Evolutionary conservation across 2,113 vertebrate species (phyloP), one percentile per base, ranked within the genome.

Genomic region (Macrotis lagotis): DNA sequence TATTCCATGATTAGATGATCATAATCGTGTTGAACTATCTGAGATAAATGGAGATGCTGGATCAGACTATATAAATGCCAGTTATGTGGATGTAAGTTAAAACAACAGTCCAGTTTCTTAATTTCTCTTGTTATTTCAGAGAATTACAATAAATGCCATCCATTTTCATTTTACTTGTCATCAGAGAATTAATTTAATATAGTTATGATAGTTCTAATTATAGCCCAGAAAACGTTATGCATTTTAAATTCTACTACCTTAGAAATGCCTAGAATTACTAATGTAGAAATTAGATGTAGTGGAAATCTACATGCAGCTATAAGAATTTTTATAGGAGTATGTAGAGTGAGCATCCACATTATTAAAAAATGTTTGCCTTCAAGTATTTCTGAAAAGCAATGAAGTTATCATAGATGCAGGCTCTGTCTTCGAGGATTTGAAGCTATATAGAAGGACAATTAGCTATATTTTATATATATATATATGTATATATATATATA

Each of bases 1-100:
- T 24, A 22, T 44, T 44, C 19, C n/a, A 44, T 94, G 83, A 95
- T 96, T 97, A 99, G 99, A 99, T 97, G 99, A 99, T 94, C 98
- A 99, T 44, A 99, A 99, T 95, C 99, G 99, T n/a, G 99, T 99
- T 49, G 98, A 98, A 66, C 98, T 99, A 95, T 98, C 98, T 50
- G 98, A 99, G 66, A 98, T 99, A 92, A 98, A 98, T 1, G 99
- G 99, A 95, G 98, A 99, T 9, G 83, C 97, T 49, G 99, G 99
- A 83, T 99, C 99, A 26, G 99, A 99, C 97, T 99, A 99, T 89
- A 99, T 99, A 96, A 99, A 99, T 94, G 99, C 99, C 98, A 99
- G 99, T 98, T 99, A 99, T 92, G 99, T 99, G 91, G 99, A 99
- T 52, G 99, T 99, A 98, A 93, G 99, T 97, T n/a, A 91, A 48